Evolutionary conservation across 2,113 vertebrate genomes (phyloP), one percentile per base, ranked within the genome.

Genomic region (Eublepharis macularius): DNA sequence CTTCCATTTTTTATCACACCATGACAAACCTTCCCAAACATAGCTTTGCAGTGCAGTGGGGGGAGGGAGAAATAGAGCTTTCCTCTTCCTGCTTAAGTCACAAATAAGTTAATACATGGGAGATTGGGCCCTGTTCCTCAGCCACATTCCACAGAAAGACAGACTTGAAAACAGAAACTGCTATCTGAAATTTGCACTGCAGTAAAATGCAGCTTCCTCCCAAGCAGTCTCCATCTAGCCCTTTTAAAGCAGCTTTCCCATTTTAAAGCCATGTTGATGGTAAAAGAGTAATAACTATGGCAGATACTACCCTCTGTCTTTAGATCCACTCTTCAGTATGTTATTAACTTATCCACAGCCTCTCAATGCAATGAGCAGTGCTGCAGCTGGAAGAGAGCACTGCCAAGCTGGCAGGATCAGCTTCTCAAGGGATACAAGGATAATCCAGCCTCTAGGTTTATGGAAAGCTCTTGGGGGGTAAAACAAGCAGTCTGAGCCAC

Each of bases 211-310:
- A 77, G 68, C 16, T 78, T 82, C 82, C 54, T 80, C 49, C 1
- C 5, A 4, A 80, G 69, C 34, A 39, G 32, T 2, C 70, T 39
- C 41, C 87, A 76, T 26, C 34, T 43, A 47, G 11, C 69, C 76
- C 73, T 81, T 92, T 47, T 54, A 92, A 93, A 89, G 85, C 76
- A 76, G 65, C 69, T 92, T 89, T 92, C 89, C 86, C 80, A 87
- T 90, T 90, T 90, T 93, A 90, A 92, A 88, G 80, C 82, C 84
- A 92, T 84, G 65, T 81, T 92, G 83, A 93, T 93, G 87, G 87
- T 93, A 87, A 90, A 95, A 94, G 88, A 91, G 82, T 94, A 92
- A 88, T 86, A 91, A 90, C 79, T 66, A 29, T 69, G 36, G 47
- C 4, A 5, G 84, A 78, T 78, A 78, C 81, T 85, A 87, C 83